phyloP scores from a whole-genome alignment of 1,140 invertebrate genomes.

The Scaptomyza montana region DNA sequence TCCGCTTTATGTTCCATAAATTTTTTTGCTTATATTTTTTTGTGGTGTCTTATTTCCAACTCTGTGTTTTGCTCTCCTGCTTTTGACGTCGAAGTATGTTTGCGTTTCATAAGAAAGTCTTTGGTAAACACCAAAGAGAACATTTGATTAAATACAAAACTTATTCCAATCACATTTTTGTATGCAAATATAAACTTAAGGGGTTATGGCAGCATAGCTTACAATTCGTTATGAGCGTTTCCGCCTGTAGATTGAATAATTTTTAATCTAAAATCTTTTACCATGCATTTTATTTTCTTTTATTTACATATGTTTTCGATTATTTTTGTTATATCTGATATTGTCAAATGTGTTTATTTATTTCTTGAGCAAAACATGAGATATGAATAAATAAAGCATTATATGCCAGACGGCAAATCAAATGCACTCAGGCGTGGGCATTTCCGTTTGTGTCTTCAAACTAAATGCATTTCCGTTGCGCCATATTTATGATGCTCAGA shows the following conservation, averaged over 20 bases:
- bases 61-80: too few species aligned
- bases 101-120: neutral
- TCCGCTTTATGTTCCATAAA: neutral
- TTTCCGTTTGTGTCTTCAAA: conserved; percentile 60
- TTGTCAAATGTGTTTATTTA: conserved; percentile 26
- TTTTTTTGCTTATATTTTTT: neutral
- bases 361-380: conserved; percentile 17
- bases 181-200: conserved; percentile 6
- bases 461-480: conserved; percentile 74
- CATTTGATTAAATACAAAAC: neutral
- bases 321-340: conserved; percentile 29
- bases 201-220: neutral
- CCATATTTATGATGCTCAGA: conserved; percentile 57
- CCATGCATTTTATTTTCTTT: neutral
- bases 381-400: neutral
- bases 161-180: neutral
- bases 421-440: conserved; percentile 63
- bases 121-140: neutral
- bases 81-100: neutral
- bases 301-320: conserved; percentile 2
- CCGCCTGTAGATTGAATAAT: conserved; percentile 30
- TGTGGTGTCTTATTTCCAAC: too few species aligned
- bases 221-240: conserved; percentile 52
- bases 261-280: conserved; percentile 43
- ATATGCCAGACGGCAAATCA: conserved; percentile 51